Conservation (phyloP, 2,797 vertebrate species). For the Premnoplex brunnescens region DNA sequence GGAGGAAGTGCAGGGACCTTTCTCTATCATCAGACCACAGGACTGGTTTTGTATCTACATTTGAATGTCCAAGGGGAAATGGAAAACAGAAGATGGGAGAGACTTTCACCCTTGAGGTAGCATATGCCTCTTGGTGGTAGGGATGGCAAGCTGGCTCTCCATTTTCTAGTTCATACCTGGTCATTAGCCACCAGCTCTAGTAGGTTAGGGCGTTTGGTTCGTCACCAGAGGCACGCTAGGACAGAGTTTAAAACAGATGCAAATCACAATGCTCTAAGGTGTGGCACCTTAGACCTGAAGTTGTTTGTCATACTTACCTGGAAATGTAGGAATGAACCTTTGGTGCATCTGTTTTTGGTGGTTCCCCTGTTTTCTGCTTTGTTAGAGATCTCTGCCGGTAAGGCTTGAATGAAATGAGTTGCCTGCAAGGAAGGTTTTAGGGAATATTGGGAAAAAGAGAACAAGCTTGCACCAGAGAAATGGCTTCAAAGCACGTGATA, state of each 20-base stretch:
- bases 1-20: not conserved
- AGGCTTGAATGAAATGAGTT: not conserved
- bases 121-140: not conserved
- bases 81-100: not conserved
- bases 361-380: not conserved
- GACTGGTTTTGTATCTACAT: constrained; percentile 4
- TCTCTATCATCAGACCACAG: not conserved
- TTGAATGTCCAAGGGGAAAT: not conserved
- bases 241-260: not conserved
- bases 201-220: not conserved
- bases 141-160: not conserved
- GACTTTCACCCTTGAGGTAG: not conserved
- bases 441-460: not conserved
- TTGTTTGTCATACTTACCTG: not conserved
- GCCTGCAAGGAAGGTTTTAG: not conserved
- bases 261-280: not conserved
- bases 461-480: not conserved
- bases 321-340: not conserved
- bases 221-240: not conserved
- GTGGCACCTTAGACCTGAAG: not conserved
- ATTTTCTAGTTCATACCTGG: not conserved
- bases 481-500: not conserved
- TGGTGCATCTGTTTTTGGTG: not conserved
- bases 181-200: not conserved
- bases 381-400: not conserved